Base-by-base conservation (phyloP, 2,797 vertebrate species). In the Pseudochirops cupreus region DNA sequence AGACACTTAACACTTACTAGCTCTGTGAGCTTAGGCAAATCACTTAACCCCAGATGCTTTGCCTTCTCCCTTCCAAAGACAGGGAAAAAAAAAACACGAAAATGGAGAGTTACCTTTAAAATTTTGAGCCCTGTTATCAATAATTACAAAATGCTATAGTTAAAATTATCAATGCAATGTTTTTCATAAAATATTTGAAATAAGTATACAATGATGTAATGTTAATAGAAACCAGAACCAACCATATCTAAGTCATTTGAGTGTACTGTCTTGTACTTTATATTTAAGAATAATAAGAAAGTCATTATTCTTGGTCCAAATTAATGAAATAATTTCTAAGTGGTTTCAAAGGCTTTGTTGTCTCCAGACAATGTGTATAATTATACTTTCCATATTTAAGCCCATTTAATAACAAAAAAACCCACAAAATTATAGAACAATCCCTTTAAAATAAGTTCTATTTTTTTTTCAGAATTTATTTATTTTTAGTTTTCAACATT, bases 261-360 rank as follows among this genome's bases (percentile, higher is more conserved):
- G 97, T 99, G 97, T 97, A 56, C 94, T 98, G 96, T 97, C 97
- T 95, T 55, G 97, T 98, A 97, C 96, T 90, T 93, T 98, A 98
- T 98, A 98, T 98, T 98, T 99, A 99, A 99, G 99, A 99, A 99
- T 99, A 99, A 98, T 96, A 99, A 99, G 99, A 96, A 95, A 96
- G 98, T 98, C 98, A 99, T 98, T 99, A 98, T 99, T 98, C 98
- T 99, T 98, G 74, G 98, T 99, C 99, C 98, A 98, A 98, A 98
- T 96, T 82, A 98, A 97, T 95, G 13, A 5, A 98, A 97, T 95
- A 94, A 96, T 97, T 91, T 97, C 96, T 96, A 98, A 46, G 99
- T 39, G 33, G 33, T 74, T 39, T 74, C n/a, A 39, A 74, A 39
- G n/a, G 67, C 13, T 74, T 74, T 28, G 99, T 99, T 99, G 99